phyloP scores from a whole-genome alignment of 2,797 vertebrate genomes.

The Anguilla anguilla region DNA sequence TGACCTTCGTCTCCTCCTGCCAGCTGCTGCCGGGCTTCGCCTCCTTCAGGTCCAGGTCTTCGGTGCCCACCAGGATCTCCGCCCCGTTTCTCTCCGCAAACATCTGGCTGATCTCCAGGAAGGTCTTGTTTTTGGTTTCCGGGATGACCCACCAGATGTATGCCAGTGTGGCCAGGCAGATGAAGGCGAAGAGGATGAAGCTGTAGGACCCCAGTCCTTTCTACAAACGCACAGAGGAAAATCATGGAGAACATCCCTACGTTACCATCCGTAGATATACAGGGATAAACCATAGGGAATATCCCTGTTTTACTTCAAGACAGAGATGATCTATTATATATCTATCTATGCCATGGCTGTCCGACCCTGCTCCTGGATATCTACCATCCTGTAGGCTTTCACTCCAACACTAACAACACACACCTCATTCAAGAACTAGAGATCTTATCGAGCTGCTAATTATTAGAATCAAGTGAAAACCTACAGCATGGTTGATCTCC shows the following conservation, averaged over 20 bases:
- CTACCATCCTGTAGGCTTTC: too few relatives aligned
- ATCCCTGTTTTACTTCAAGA: conserved; percentile 24
- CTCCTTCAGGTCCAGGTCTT: conserved; percentile 57
- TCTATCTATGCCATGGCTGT: too few relatives aligned
- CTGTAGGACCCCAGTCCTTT: conserved; percentile 80
- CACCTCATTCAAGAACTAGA: too few relatives aligned
- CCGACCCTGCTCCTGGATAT: too few relatives aligned
- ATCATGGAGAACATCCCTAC: not conserved
- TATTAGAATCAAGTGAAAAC: too few relatives aligned
- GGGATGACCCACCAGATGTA: conserved; percentile 86
- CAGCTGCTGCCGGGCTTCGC: conserved; percentile 35
- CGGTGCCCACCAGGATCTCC: conserved; percentile 63
- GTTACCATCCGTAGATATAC: not conserved
- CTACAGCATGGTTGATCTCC: too few relatives aligned
- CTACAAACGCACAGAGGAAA: conserved; percentile 55
- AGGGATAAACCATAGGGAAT: not conserved
- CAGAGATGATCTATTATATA: too few relatives aligned
- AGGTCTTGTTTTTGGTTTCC: conserved; percentile 91
- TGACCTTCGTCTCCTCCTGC: conserved; percentile 54
- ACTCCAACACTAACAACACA: too few relatives aligned
- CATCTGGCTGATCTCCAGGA: conserved; percentile 86
- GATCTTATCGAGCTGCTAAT: too few relatives aligned
- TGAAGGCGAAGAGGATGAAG: conserved; percentile 83
- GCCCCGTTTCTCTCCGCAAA: conserved; percentile 86
- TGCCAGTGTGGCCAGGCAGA: conserved; percentile 80